Conservation (phyloP, 2,888 invertebrate genomes). For the Panopea generosa region DNA sequence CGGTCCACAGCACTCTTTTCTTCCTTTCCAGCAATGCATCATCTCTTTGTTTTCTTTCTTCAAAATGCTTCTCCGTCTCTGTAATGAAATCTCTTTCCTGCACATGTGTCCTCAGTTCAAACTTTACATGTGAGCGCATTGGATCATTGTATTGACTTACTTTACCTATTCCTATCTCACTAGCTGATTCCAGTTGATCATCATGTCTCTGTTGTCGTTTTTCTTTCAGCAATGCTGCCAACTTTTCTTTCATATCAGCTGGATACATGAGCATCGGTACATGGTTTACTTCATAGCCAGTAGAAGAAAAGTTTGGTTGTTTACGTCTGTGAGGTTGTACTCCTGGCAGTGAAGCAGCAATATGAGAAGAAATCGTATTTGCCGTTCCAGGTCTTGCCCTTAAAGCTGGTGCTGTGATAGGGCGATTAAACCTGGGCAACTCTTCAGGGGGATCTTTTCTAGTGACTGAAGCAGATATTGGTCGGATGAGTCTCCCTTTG, state of each 20-base stretch:
- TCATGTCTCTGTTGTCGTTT: slow-evolving; percentile 62
- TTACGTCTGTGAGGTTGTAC: slow-evolving; percentile 54
- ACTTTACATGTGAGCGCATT: slow-evolving; percentile 79
- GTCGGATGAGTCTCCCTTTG: slow-evolving; percentile 77
- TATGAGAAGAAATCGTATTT: slow-evolving; percentile 66
- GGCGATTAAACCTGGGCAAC: slow-evolving; percentile 55
- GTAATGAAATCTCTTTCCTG: slow-evolving; percentile 76
- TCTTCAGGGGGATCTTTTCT: slow-evolving; percentile 56
- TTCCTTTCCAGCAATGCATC: slow-evolving; percentile 72
- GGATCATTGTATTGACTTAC: slow-evolving; percentile 81
- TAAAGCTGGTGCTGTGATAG: slow-evolving; percentile 68
- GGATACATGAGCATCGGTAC: slow-evolving; percentile 84
- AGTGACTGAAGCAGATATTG: slow-evolving; percentile 75
- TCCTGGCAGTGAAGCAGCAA: slow-evolving; percentile 72
- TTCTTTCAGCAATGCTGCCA: slow-evolving; percentile 65
- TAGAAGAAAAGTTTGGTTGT: slow-evolving; percentile 64
- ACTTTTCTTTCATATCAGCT: slow-evolving; percentile 75
- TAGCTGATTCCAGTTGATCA: slow-evolving; percentile 61
- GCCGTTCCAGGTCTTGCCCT: slow-evolving; percentile 63
- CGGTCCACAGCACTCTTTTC: slow-evolving; percentile 77
- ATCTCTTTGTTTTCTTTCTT: slow-evolving; percentile 63
- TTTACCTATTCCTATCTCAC: slow-evolving; percentile 71
- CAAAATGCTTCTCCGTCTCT: slow-evolving; percentile 70
- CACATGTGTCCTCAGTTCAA: slow-evolving; percentile 81
- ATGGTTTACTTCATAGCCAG: slow-evolving; percentile 70